Evolutionary conservation across 2,113 vertebrate species (phyloP).

Genomic region (Nerophis ophidion): DNA sequence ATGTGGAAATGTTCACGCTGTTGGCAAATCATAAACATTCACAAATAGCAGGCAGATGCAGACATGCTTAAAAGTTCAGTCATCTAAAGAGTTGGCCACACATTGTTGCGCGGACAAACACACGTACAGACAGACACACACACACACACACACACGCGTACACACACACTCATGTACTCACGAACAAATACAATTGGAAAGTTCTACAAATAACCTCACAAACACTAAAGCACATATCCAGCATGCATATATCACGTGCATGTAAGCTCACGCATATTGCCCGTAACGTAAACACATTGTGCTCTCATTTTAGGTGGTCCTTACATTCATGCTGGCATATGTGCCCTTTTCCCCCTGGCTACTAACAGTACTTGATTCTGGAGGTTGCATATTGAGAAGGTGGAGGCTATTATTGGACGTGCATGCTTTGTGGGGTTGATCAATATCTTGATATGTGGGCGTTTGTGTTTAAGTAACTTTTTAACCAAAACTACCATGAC

Average conservation of each 20-base stretch:
- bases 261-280: constrained; percentile 48
- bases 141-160: background rate
- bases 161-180: background rate
- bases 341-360: constrained; percentile 20
- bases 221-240: constrained; percentile 33
- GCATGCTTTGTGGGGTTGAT: constrained; percentile 34
- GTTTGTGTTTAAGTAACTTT: background rate
- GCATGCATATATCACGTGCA: constrained; percentile 50
- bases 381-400: constrained; percentile 34
- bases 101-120: constrained; percentile 11
- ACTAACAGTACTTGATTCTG: constrained; percentile 24
- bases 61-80: constrained; percentile 61
- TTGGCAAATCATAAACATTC: constrained; percentile 69
- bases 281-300: constrained; percentile 50
- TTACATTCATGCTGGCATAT: constrained; percentile 19
- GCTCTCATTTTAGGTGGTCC: constrained; percentile 53
- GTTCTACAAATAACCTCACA: constrained; percentile 45
- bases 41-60: constrained; percentile 72
- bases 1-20: constrained; percentile 67
- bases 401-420: constrained; percentile 16
- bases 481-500: too few species aligned
- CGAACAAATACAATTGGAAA: constrained; percentile 41
- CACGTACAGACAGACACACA: background rate
- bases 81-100: constrained; percentile 52
- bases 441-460: constrained; percentile 2